A percentile compares a stretch with the other conserved stretches of the same genome.
These are phyloP conservation scores for Orestias chungarensis DNA, from an alignment of 2,797 vertebrate genomes.

Conservation along the genomic window DNA sequence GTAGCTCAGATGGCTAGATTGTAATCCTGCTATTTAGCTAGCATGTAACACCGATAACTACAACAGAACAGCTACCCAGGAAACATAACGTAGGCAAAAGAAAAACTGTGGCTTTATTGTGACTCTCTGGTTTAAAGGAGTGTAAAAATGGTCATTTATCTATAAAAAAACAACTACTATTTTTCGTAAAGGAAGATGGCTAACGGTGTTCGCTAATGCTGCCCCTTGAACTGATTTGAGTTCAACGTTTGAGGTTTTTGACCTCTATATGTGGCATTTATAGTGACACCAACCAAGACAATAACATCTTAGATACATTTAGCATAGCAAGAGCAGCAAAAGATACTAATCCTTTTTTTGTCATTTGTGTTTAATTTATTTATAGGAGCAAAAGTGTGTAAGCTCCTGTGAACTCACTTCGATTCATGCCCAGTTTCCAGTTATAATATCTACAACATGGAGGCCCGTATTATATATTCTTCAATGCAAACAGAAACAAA, in stretches of 20 bases:
- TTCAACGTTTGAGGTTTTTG: neutral
- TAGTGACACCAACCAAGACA: neutral
- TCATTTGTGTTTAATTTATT: no score
- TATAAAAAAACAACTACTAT: neutral
- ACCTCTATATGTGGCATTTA: neutral
- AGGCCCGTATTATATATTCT: neutral
- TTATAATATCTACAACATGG: neutral
- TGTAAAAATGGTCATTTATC: neutral
- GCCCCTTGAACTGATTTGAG: neutral
- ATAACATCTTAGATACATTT: neutral
- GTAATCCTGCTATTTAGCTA: slow-evolving; percentile 10
- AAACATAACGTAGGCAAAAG: neutral
- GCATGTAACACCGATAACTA: slow-evolving; percentile 11
- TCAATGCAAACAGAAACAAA: neutral
- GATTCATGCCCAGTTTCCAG: neutral
- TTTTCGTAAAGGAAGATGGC: neutral
- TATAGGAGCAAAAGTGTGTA: neutral
- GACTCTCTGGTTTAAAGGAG: neutral
- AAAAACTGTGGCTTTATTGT: neutral
- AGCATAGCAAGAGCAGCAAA: neutral
- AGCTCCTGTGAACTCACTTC: neutral
- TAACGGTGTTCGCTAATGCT: neutral
- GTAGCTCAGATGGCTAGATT: slow-evolving; percentile 36
- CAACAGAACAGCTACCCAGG: neutral
- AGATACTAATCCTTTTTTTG: neutral